Evolutionary conservation across 2,888 invertebrate species (phyloP).

Genomic region (Acleris sparsana): DNA sequence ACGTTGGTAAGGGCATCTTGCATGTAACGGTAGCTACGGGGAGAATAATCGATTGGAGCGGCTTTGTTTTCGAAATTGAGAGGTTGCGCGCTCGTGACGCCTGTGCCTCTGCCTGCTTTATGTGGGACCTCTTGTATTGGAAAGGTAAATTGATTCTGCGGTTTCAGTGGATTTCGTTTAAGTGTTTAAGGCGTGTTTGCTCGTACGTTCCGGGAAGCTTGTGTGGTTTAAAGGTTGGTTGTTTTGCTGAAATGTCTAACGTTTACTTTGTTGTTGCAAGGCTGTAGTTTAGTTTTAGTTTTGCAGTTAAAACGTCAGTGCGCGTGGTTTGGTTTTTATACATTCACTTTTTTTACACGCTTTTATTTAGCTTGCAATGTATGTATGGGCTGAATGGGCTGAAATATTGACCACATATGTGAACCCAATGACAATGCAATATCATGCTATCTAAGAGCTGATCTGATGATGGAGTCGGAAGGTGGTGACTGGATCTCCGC

Average conservation of each 20-base stretch:
- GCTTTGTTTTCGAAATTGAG: conserved; percentile 81
- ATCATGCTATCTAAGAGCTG: too few species aligned
- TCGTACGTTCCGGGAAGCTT: conserved; percentile 38
- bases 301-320: too few species aligned
- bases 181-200: conserved; percentile 40
- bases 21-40: conserved; percentile 74
- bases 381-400: too few species aligned
- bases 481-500: too few species aligned
- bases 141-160: conserved; percentile 55
- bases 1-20: conserved; percentile 52
- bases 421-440: too few species aligned
- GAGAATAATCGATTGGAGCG: conserved; percentile 72
- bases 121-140: conserved; percentile 51
- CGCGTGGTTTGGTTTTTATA: too few species aligned
- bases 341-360: too few species aligned
- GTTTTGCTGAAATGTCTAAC: neutral
- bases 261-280: neutral
- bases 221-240: conserved; percentile 9
- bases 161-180: conserved; percentile 42
- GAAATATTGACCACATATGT: too few species aligned
- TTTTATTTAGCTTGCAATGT: too few species aligned
- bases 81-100: conserved; percentile 71
- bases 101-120: conserved; percentile 50
- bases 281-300: neutral
- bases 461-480: too few species aligned